Conservation (phyloP, 2,888 invertebrate species). For the Drosophila pseudotalamancana region DNA sequence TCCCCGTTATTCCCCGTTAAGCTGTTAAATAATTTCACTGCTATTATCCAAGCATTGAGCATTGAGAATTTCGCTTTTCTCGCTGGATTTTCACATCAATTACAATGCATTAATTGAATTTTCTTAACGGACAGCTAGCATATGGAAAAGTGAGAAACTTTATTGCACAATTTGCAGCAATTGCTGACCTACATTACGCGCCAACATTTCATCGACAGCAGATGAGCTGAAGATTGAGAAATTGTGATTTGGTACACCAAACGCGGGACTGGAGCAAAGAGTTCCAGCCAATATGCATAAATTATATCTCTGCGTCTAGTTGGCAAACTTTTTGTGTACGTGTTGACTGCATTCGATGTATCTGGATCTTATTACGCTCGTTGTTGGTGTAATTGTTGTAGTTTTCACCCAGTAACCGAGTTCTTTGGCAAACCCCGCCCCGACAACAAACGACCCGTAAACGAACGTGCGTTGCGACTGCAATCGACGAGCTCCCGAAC, state of each 20-base stretch:
- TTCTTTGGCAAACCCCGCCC: conserved; percentile 65
- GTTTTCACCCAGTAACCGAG: conserved; percentile 82
- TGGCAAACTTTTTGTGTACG: conserved; percentile 20
- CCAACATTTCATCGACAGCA: conserved; percentile 35
- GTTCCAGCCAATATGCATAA: conserved; percentile 1
- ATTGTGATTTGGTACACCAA: conserved; percentile 36
- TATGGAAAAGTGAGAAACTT: conserved; percentile 39
- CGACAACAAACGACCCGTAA: conserved; percentile 27
- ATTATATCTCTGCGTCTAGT: conserved; percentile 7
- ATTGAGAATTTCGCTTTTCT: conserved; percentile 44
- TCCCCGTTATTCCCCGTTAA: neutral
- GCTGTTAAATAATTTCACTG: conserved; percentile 49
- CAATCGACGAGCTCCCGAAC: conserved; percentile 68
- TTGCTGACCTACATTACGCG: conserved; percentile 69
- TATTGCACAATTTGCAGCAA: conserved; percentile 52
- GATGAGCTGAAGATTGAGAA: conserved; percentile 45
- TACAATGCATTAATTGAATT: conserved; percentile 48
- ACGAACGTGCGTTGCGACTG: conserved; percentile 51
- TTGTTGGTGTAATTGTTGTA: conserved; percentile 44
- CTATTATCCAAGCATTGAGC: conserved; percentile 23
- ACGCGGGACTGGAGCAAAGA: too few relatives aligned
- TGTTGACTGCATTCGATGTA: conserved; percentile 34
- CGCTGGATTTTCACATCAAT: conserved; percentile 27
- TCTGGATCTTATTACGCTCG: conserved; percentile 10
- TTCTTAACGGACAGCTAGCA: conserved; percentile 21